phyloP scores from a whole-genome alignment of 2,888 invertebrate species.

The Dasypogon diadema region DNA sequence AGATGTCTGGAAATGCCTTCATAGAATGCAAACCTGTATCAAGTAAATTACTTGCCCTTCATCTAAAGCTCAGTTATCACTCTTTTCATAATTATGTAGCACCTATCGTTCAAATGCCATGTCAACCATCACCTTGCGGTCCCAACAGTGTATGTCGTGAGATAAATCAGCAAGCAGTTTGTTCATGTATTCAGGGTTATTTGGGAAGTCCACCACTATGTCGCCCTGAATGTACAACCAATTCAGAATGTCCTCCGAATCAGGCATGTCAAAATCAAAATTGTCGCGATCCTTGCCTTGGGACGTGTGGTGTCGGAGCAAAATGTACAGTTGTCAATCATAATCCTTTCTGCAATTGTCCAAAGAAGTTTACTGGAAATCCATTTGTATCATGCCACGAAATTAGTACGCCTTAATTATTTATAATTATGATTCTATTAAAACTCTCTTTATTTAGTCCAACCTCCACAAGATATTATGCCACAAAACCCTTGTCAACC shows the following conservation, averaged over 20 bases:
- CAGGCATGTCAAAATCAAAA: constrained; percentile 79
- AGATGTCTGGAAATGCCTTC: constrained; percentile 85
- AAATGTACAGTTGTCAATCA: constrained; percentile 79
- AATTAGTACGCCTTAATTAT: constrained; percentile 66
- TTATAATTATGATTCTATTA: background rate
- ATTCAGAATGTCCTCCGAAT: constrained; percentile 77
- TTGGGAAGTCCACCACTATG: constrained; percentile 80
- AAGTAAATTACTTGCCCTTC: constrained; percentile 58
- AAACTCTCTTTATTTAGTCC: constrained; percentile 58
- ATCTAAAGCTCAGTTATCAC: no score
- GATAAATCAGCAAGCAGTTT: constrained; percentile 74
- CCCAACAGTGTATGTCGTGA: constrained; percentile 78
- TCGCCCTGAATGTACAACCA: constrained; percentile 79
- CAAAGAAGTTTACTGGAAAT: constrained; percentile 76
- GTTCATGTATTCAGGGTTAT: constrained; percentile 75
- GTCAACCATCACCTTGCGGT: constrained; percentile 79
- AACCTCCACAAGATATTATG: constrained; percentile 60
- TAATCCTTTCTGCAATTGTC: constrained; percentile 79
- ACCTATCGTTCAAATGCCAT: constrained; percentile 72
- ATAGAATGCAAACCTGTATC: constrained; percentile 72
- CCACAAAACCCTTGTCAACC: constrained; percentile 73
- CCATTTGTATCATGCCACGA: constrained; percentile 74
- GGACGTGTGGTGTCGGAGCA: constrained; percentile 79
- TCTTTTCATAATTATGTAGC: no score
- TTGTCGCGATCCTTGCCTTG: constrained; percentile 81